phyloP scores from a whole-genome alignment of 2,113 vertebrate genomes.

The Coturnix japonica region DNA sequence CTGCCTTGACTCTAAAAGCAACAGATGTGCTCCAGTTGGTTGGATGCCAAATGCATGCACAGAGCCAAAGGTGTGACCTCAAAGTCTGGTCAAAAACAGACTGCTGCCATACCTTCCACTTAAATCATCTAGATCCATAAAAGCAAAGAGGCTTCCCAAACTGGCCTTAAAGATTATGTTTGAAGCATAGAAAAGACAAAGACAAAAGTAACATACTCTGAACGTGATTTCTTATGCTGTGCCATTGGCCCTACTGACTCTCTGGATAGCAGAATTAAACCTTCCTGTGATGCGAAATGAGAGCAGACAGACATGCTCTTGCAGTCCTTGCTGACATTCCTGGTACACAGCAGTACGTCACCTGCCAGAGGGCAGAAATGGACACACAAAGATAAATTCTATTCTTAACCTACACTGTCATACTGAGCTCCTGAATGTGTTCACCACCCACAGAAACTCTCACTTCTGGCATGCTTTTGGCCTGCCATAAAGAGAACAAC shows the following conservation, averaged over 20 bases:
- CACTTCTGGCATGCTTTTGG: neutral
- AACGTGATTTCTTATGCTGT: neutral
- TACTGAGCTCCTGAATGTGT: neutral
- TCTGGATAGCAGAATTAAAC: neutral
- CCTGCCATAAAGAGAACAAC: neutral
- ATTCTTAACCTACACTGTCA: neutral
- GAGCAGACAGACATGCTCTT: neutral
- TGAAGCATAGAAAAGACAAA: neutral
- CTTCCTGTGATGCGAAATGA: neutral
- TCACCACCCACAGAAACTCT: neutral
- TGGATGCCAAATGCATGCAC: neutral
- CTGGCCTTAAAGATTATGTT: neutral
- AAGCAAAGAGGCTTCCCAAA: neutral
- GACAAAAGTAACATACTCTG: neutral
- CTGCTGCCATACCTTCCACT: neutral
- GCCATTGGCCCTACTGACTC: neutral
- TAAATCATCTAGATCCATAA: neutral
- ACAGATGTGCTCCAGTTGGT: neutral
- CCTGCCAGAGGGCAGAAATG: neutral
- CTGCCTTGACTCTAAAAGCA: neutral
- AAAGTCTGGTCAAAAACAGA: neutral
- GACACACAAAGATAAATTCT: neutral
- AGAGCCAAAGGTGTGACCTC: neutral
- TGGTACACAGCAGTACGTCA: neutral
- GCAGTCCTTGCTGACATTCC: neutral